Conservation (phyloP, 2,888 invertebrate genomes). For the Amphipyra tragopoginis region DNA sequence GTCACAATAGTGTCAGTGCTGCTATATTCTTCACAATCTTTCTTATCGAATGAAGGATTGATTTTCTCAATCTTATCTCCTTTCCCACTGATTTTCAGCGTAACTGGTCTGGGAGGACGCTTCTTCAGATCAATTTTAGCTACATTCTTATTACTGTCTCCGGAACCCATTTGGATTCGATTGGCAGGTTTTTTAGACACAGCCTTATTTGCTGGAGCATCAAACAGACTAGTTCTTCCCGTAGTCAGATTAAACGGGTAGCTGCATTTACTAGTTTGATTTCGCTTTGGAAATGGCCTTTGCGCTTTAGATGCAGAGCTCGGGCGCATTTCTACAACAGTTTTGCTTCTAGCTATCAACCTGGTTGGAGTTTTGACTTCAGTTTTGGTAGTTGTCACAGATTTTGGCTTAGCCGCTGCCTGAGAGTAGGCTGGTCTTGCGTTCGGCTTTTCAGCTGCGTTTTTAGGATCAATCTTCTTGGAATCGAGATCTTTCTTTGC, state of each 20-base stretch:
- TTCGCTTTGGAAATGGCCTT: constrained; percentile 77
- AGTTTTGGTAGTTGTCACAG: constrained; percentile 68
- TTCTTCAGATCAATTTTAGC: constrained; percentile 75
- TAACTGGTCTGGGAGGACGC: constrained; percentile 73
- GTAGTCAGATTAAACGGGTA: constrained; percentile 88
- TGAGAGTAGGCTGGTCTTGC: constrained; percentile 85
- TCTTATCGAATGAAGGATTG: constrained; percentile 73
- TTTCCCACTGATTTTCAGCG: constrained; percentile 79
- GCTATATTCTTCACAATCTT: constrained; percentile 84
- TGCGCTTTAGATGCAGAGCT: constrained; percentile 67
- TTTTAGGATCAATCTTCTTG: constrained; percentile 71
- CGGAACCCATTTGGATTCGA: constrained; percentile 74
- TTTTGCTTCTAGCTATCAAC: constrained; percentile 80
- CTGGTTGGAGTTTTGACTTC: constrained; percentile 77
- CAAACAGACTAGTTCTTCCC: constrained; percentile 84
- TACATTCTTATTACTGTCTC: constrained; percentile 76
- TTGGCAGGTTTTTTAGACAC: constrained; percentile 68
- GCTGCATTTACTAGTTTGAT: constrained; percentile 82
- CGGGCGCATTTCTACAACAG: constrained; percentile 83
- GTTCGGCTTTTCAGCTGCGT: constrained; percentile 66
- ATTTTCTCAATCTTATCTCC: constrained; percentile 72
- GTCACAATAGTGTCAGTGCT: constrained; percentile 90
- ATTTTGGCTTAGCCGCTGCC: constrained; percentile 87
- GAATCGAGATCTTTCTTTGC: constrained; percentile 66
- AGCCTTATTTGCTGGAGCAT: constrained; percentile 71